phyloP scores from a whole-genome alignment of 2,888 invertebrate genomes.

The Pseudococcus jackbeardsleyi region DNA sequence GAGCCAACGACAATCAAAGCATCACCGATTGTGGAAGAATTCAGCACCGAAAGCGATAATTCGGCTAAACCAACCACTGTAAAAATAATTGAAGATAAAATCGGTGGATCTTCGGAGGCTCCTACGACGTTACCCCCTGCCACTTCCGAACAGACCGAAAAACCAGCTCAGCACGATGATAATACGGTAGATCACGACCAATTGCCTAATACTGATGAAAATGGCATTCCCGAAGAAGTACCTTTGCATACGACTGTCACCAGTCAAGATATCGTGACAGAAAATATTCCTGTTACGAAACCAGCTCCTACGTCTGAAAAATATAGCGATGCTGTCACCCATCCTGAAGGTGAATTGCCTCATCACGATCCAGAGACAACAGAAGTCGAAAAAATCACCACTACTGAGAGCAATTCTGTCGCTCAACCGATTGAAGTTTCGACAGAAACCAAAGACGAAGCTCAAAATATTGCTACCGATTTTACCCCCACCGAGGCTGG shows the following conservation, averaged over 20 bases:
- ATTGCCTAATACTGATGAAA: background rate
- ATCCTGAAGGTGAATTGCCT: background rate
- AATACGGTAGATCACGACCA: background rate
- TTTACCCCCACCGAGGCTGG: background rate
- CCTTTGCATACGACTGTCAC: background rate
- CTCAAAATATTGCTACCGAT: background rate
- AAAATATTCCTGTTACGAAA: slow-evolving; percentile 9
- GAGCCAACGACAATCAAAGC: background rate
- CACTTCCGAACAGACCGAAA: background rate
- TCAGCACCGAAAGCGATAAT: background rate
- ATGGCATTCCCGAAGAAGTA: background rate
- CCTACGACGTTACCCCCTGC: background rate
- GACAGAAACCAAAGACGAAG: background rate
- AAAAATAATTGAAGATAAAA: background rate
- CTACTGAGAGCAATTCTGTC: background rate
- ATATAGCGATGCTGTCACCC: background rate
- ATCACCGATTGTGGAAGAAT: background rate
- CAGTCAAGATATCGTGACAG: slow-evolving; percentile 11
- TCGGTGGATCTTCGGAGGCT: background rate
- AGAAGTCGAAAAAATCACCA: background rate
- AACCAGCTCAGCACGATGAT: background rate
- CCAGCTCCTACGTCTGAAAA: background rate
- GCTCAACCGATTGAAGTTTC: background rate
- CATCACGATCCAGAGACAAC: slow-evolving; percentile 1
- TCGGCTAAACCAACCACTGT: background rate